phyloP scores from a whole-genome alignment of 2,113 vertebrate genomes.

The Sprattus sprattus region DNA sequence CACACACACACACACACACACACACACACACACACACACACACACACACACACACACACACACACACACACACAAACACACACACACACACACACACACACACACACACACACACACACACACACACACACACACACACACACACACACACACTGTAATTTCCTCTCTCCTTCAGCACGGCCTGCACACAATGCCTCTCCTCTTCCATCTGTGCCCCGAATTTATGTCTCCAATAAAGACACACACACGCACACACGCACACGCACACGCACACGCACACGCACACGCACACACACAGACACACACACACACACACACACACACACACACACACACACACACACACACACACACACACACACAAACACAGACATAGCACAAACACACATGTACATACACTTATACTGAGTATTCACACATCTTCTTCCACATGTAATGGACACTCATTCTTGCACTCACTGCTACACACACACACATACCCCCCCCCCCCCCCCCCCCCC shows the following conservation, averaged over 20 bases:
- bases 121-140: slow-evolving; percentile 25
- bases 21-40: too few relatives aligned
- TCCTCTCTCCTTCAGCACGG: slow-evolving; percentile 40
- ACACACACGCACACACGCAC: too few relatives aligned
- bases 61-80: too few relatives aligned
- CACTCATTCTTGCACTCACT: not conserved
- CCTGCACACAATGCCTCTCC: not conserved
- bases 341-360: too few relatives aligned
- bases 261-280: too few relatives aligned
- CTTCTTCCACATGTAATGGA: not conserved
- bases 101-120: slow-evolving; percentile 24
- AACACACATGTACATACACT: not conserved
- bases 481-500: too few relatives aligned
- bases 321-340: not conserved
- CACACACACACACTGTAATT: not conserved
- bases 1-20: slow-evolving; percentile 22
- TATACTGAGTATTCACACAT: not conserved
- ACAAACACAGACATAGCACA: too few relatives aligned
- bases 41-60: too few relatives aligned
- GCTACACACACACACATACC: too few relatives aligned
- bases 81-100: slow-evolving; percentile 21
- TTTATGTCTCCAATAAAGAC: not conserved
- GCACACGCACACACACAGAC: too few relatives aligned
- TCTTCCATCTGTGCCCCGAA: slow-evolving; percentile 1
- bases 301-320: not conserved